Conservation (phyloP, 2,888 invertebrate species). For the Meloe dianella region DNA sequence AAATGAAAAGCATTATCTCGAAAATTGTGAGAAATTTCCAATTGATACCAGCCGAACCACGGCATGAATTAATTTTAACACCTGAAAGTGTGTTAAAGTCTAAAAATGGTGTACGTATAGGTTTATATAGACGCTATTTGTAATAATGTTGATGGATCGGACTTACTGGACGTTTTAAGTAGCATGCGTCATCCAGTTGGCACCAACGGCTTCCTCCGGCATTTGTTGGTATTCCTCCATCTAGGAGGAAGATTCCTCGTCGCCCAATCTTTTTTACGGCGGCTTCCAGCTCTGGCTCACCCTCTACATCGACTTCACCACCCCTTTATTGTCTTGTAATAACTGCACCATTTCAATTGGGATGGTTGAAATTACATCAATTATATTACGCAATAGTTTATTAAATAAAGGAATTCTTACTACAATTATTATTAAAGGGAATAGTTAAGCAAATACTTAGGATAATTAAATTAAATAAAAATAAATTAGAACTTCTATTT, state of each 20-base stretch:
- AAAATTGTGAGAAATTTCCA: conserved; percentile 62
- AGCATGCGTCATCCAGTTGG: conserved; percentile 77
- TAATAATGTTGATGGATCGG: neutral
- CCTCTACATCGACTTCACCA: conserved; percentile 23
- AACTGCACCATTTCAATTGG: conserved; percentile 8
- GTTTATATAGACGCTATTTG: neutral
- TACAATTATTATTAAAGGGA: neutral
- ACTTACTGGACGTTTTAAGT: conserved; percentile 66
- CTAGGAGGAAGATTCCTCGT: conserved; percentile 50
- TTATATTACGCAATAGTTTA: conserved; percentile 9
- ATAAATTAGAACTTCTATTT: conserved; percentile 5
- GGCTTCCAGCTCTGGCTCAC: conserved; percentile 37
- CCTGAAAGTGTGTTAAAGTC: neutral
- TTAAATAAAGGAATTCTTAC: neutral
- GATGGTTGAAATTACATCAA: conserved; percentile 10
- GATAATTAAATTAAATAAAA: conserved; percentile 5
- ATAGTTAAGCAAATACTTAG: neutral
- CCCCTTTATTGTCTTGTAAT: conserved; percentile 26
- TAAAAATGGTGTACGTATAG: conserved; percentile 7
- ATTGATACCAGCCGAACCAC: conserved; percentile 34
- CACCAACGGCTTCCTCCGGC: conserved; percentile 77
- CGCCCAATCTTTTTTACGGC: conserved; percentile 41
- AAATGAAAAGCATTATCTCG: conserved; percentile 63
- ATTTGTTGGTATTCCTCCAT: conserved; percentile 59
- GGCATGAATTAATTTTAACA: conserved; percentile 23